A percentile compares a stretch with the other conserved stretches of the same genome.
Evolutionary conservation across 2,113 vertebrate genomes (phyloP).

Genomic region (Dendrocopos noguchii): DNA sequence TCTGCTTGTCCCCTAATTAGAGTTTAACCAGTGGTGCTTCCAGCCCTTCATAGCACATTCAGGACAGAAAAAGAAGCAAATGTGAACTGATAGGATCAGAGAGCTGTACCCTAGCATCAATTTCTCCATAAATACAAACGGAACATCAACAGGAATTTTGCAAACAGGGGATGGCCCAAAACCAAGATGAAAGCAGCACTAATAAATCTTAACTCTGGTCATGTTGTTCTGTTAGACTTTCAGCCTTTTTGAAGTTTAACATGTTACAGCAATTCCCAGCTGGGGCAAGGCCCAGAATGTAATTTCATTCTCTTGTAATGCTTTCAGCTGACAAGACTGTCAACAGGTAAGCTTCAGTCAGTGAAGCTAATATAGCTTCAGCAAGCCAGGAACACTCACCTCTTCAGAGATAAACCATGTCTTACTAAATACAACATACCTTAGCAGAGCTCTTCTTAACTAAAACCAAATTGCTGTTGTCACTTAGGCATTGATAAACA

Average conservation of each 20-base stretch:
- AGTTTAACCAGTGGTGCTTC: slow-evolving; percentile 41
- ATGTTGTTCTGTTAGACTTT: not conserved
- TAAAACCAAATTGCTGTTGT: not conserved
- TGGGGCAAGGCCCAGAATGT: not conserved
- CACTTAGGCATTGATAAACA: not conserved
- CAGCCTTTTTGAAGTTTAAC: slow-evolving; percentile 12
- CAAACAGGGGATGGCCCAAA: slow-evolving; percentile 27
- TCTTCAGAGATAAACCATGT: not conserved
- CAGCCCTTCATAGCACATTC: not conserved
- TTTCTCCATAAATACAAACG: slow-evolving; percentile 36
- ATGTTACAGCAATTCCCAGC: slow-evolving; percentile 34
- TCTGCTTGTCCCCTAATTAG: slow-evolving; percentile 44
- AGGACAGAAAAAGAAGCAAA: slow-evolving; percentile 30
- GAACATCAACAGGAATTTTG: slow-evolving; percentile 27
- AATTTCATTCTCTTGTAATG: slow-evolving; percentile 27
- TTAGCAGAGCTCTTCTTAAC: not conserved
- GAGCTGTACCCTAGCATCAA: slow-evolving; percentile 14
- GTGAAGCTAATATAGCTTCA: not conserved
- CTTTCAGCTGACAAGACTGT: not conserved
- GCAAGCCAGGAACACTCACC: not conserved
- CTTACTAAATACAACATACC: not conserved
- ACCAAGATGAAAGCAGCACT: slow-evolving; percentile 35
- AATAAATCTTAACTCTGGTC: slow-evolving; percentile 39
- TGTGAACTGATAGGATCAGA: slow-evolving; percentile 32
- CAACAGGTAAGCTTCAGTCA: not conserved